Evolutionary conservation across 2,797 vertebrate species (phyloP).

Genomic region (Hypotaenidia okinawae): DNA sequence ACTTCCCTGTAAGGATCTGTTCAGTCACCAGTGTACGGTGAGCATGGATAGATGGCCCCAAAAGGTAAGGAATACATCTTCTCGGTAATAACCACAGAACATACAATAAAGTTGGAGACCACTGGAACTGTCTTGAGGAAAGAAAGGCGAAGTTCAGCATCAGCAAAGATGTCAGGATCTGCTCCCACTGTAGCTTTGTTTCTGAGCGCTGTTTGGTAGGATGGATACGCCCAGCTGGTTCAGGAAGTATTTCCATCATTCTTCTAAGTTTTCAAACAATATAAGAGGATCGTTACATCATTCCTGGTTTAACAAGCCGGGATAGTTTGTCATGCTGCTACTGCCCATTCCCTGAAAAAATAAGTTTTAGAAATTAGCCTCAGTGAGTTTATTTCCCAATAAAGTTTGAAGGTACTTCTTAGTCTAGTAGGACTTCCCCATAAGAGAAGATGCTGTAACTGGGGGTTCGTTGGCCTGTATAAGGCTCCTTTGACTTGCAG

Average conservation of each 20-base stretch:
- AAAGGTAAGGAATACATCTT: neutral
- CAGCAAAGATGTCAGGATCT: neutral
- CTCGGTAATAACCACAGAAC: neutral
- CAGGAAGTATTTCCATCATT: neutral
- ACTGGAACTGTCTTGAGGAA: neutral
- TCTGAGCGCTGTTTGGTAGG: neutral
- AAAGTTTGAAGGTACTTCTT: neutral
- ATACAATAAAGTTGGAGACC: neutral
- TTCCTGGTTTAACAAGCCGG: neutral
- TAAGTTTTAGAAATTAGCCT: neutral
- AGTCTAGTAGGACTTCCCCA: neutral
- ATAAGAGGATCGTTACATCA: neutral
- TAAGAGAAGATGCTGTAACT: neutral
- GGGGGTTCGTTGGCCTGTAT: neutral
- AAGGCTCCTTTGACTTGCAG: neutral
- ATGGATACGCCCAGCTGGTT: fast-evolving
- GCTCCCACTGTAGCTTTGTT: neutral
- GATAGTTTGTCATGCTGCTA: neutral
- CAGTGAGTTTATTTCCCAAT: neutral
- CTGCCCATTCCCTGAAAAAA: neutral
- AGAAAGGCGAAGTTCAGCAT: neutral
- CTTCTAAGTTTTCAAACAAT: neutral
- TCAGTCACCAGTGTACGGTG: neutral
- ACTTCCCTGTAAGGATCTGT: neutral
- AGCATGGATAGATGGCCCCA: neutral